Evolutionary conservation across 2,888 invertebrate species (phyloP).

Genomic region (Oscheius sp.): DNA sequence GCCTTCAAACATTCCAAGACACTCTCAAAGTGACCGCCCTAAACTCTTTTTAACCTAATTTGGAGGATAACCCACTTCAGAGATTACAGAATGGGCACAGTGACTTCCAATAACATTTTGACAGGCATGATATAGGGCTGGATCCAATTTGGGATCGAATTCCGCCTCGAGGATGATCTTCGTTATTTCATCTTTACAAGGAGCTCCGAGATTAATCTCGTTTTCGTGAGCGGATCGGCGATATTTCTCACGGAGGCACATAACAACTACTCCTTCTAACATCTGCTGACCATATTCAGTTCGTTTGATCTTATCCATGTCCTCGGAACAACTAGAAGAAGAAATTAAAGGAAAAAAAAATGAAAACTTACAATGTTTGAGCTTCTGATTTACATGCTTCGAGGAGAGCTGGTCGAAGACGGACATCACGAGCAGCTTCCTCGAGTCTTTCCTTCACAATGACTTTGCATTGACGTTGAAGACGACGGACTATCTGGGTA

Average conservation of each 20-base stretch:
- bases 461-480: conserved; percentile 60
- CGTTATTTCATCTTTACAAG: conserved; percentile 38
- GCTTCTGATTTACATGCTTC: conserved; percentile 80
- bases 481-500: conserved; percentile 63
- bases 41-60: background rate
- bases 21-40: too few species aligned
- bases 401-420: conserved; percentile 86
- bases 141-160: conserved; percentile 88
- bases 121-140: conserved; percentile 83
- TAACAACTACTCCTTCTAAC: conserved; percentile 61
- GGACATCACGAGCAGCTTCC: conserved; percentile 78
- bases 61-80: conserved; percentile 5
- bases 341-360: background rate
- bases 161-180: conserved; percentile 74
- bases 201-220: conserved; percentile 32
- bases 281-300: conserved; percentile 56
- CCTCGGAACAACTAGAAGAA: conserved; percentile 61
- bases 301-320: conserved; percentile 60
- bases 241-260: conserved; percentile 64
- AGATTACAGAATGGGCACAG: conserved; percentile 56
- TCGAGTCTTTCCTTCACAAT: conserved; percentile 61
- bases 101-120: conserved; percentile 63
- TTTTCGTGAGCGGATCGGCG: conserved; percentile 48
- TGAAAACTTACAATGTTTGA: conserved; percentile 69
- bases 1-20: conserved; percentile 75